Conservation (phyloP, 37 sponge, comb jelly and placozoan species). For the Oscarella lobularis region DNA sequence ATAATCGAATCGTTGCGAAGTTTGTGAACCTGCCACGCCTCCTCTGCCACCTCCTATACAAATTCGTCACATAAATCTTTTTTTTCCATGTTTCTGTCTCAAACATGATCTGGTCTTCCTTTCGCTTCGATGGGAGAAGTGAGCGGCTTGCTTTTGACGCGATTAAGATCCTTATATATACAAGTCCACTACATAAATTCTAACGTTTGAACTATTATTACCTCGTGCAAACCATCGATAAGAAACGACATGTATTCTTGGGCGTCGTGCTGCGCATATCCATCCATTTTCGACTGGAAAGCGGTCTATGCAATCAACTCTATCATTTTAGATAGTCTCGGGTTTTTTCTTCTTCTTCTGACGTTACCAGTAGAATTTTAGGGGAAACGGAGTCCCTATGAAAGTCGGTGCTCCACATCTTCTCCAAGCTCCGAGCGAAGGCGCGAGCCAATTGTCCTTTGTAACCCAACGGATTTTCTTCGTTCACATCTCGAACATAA, state of each 20-base stretch:
- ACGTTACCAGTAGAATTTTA: too few relatives aligned
- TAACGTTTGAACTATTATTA: too few relatives aligned
- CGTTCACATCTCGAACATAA: background rate
- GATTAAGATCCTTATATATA: slow-evolving; percentile 73
- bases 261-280: background rate
- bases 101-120: slow-evolving; percentile 24
- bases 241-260: background rate
- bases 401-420: background rate
- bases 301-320: background rate
- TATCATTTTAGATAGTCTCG: too few relatives aligned
- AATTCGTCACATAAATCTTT: background rate
- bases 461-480: background rate
- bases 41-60: slow-evolving; percentile 42
- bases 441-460: background rate
- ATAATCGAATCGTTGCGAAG: slow-evolving; percentile 73
- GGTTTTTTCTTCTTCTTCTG: too few relatives aligned
- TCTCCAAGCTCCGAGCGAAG: background rate
- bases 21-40: slow-evolving; percentile 65
- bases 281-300: background rate
- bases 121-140: slow-evolving; percentile 41
- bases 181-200: too few relatives aligned
- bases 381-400: too few relatives aligned
- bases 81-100: background rate
- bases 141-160: slow-evolving; percentile 47
- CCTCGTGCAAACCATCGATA: background rate